Percentiles rank a stretch among this genome's conserved stretches.
Conservation (phyloP, 2,888 invertebrate species). For the Malthinus flaveolus region DNA sequence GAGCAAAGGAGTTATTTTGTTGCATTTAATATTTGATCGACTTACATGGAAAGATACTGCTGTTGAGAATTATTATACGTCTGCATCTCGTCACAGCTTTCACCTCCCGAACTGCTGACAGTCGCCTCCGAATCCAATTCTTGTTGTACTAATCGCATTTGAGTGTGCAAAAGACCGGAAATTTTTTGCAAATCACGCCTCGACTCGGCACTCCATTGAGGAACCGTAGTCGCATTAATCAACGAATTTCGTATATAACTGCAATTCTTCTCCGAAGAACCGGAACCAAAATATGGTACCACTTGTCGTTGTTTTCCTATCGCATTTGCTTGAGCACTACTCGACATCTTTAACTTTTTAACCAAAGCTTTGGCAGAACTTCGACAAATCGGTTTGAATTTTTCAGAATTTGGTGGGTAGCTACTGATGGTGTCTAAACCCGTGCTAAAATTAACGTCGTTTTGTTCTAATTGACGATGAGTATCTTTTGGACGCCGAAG, state of each 20-base stretch:
- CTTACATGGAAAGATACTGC: conserved; percentile 80
- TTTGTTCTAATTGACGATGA: background rate
- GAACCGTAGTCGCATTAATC: conserved; percentile 49
- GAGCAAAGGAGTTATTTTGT: background rate
- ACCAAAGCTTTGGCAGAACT: conserved; percentile 63
- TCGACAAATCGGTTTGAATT: conserved; percentile 54
- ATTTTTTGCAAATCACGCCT: conserved; percentile 68
- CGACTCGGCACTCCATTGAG: conserved; percentile 54
- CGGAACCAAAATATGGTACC: conserved; percentile 60
- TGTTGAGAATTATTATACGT: conserved; percentile 77
- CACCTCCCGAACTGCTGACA: conserved; percentile 90
- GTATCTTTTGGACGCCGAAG: conserved; percentile 42
- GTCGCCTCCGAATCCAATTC: conserved; percentile 92
- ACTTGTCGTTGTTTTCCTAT: conserved; percentile 47
- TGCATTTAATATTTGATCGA: too few species aligned
- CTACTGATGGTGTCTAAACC: background rate
- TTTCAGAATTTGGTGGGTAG: conserved; percentile 36
- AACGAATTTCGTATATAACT: conserved; percentile 35
- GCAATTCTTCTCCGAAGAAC: conserved; percentile 48
- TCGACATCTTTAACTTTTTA: conserved; percentile 58
- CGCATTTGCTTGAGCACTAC: conserved; percentile 51
- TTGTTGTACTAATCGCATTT: conserved; percentile 73
- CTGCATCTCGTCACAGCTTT: conserved; percentile 89
- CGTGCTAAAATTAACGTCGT: background rate
- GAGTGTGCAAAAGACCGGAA: conserved; percentile 72